Evolutionary conservation across 2,888 invertebrate genomes (phyloP), one percentile per base, ranked within the genome.

Genomic region (Ptilodon capucinus): DNA sequence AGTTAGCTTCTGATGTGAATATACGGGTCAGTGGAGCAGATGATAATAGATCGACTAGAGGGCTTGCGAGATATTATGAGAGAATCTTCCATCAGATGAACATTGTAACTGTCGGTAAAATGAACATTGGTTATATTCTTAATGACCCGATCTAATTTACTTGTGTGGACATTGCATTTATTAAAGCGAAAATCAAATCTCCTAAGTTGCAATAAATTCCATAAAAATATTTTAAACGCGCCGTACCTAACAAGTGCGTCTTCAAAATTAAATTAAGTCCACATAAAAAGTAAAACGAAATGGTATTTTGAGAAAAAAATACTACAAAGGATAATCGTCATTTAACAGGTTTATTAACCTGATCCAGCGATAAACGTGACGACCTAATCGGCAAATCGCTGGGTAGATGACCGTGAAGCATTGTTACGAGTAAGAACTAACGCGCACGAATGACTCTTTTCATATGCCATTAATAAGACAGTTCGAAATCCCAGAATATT

Each of bases 341-440:
- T 68, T 70, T 77, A 76, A 73, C 76, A 80, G 75, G 84, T 84
- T 84, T 84, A 81, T 83, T 81, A 81, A 84, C 84, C 84, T 76
- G 79, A 71, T 76, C 74, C 64, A 73, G 68, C 72, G 68, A 76
- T 63, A 68, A 73, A 74, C 84, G 82, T 85, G 83, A 83, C 82
- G 73, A 74, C 65, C 78, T 78, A 80, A 81, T 80, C 77, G 76
- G 71, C 69, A 74, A 79, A 81, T 84, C 74, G 79, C 73, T 71
- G 78, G 79, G 82, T 81, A 79, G 79, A 79, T 82, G 84, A 85
- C 85, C 84, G 83, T 81, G 78, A 80, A 79, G 66, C 68, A 73
- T 76, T 76, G 70, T 71, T 70, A 72, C 71, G 65, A 66, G 61
- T 64, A 69, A 65, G 68, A 73, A 71, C 60, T 68, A 80, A 63